phyloP scores from a whole-genome alignment of 2,113 vertebrate species.

The Drymodes brunneopygia region DNA sequence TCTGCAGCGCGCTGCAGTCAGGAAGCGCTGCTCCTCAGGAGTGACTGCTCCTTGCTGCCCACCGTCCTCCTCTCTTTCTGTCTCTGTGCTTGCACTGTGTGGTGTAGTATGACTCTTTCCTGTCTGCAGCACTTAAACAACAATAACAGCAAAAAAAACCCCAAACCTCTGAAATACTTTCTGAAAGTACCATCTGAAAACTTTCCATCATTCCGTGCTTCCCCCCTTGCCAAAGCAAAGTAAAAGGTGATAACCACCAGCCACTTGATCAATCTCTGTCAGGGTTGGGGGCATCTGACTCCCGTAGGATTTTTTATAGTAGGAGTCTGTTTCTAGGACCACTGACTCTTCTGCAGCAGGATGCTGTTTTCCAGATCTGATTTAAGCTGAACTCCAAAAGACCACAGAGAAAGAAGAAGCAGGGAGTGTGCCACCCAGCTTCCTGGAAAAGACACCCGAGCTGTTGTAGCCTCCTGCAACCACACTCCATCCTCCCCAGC shows the following conservation, averaged over 20 bases:
- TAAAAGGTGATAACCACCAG: neutral
- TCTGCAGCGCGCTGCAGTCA: too few relatives aligned
- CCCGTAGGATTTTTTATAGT: neutral
- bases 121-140: neutral
- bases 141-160: too few relatives aligned
- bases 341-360: neutral
- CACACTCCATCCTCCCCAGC: neutral
- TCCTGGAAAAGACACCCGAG: slow-evolving; percentile 7
- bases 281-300: neutral
- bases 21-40: neutral
- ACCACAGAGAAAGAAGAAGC: neutral
- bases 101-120: neutral
- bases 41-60: neutral
- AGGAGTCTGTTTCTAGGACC: neutral
- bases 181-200: neutral
- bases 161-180: neutral
- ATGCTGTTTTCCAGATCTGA: neutral
- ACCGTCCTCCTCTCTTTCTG: neutral
- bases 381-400: neutral
- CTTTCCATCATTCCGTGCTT: neutral
- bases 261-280: neutral
- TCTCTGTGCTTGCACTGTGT: neutral
- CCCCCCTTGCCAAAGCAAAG: neutral
- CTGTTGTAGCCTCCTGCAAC: neutral
- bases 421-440: neutral